These are phyloP conservation scores for Myoxocephalus aenaeus DNA, from an alignment of 2,797 vertebrate species.

Conservation along the genomic window DNA sequence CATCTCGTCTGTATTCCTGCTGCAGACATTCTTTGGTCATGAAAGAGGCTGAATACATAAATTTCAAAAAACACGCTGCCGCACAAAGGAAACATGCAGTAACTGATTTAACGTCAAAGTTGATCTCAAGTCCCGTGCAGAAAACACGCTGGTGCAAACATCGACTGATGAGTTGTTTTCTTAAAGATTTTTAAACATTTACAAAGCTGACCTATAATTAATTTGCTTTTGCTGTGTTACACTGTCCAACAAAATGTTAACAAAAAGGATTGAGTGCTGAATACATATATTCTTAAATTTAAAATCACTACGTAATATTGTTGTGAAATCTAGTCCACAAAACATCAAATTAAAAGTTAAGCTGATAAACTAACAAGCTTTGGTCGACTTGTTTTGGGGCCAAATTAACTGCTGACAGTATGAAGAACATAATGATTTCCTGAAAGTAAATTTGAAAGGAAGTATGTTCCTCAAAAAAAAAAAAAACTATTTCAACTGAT, in stretches of 20 bases:
- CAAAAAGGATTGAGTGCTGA: neutral
- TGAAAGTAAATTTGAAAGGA: conserved; percentile 14
- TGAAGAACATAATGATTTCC: neutral
- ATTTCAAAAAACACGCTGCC: conserved; percentile 50
- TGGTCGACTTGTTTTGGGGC: neutral
- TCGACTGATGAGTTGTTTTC: neutral
- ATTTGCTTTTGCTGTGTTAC: neutral
- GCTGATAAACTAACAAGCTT: neutral
- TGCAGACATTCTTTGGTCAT: conserved; percentile 83
- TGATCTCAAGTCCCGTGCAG: neutral
- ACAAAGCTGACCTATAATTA: neutral
- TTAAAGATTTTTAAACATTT: neutral
- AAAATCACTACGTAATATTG: conserved; percentile 6
- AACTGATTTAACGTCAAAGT: conserved; percentile 21
- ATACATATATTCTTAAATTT: neutral
- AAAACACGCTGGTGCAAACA: conserved; percentile 29
- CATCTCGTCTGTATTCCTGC: conserved; percentile 49
- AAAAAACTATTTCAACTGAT: neutral
- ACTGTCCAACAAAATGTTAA: neutral
- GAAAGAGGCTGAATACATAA: conserved; percentile 59
- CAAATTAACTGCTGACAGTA: neutral
- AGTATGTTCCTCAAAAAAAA: neutral
- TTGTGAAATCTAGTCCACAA: conserved; percentile 10
- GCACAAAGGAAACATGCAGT: conserved; percentile 64
- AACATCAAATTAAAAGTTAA: conserved; percentile 12